Conservation (phyloP, 2,888 invertebrate species). For the Drosophila pullipes region DNA sequence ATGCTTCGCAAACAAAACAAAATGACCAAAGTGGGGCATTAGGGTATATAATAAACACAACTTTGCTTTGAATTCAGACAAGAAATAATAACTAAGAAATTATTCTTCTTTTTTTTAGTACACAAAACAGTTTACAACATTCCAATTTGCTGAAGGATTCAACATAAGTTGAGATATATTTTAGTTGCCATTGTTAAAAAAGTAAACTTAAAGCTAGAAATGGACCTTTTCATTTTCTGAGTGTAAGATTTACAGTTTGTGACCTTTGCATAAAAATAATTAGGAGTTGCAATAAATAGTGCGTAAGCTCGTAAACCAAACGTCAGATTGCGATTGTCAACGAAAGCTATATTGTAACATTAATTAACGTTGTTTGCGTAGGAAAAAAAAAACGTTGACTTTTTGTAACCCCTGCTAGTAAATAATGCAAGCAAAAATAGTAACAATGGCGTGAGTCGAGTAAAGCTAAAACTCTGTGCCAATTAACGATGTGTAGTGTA, state of each 20-base stretch:
- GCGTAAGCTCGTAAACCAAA: slow-evolving; percentile 23
- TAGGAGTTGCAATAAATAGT: slow-evolving; percentile 15
- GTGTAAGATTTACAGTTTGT: background rate
- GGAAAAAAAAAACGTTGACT: background rate
- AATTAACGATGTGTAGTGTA: slow-evolving; percentile 19
- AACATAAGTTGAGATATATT: background rate
- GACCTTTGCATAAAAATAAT: slow-evolving; percentile 6
- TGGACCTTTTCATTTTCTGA: background rate
- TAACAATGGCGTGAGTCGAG: slow-evolving; percentile 17
- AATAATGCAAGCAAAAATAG: slow-evolving; percentile 12
- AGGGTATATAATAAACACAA: background rate
- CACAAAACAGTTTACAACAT: background rate
- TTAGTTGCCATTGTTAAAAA: background rate
- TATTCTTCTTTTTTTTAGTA: background rate
- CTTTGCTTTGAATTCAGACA: background rate
- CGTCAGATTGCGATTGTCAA: slow-evolving; percentile 31
- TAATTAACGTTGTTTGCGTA: slow-evolving; percentile 36
- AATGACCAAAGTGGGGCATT: slow-evolving; percentile 10
- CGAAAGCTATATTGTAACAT: slow-evolving; percentile 1
- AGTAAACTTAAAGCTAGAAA: background rate
- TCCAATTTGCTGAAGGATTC: background rate
- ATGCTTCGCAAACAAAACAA: background rate
- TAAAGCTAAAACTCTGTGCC: slow-evolving; percentile 10
- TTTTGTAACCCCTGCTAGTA: background rate
- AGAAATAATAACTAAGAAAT: background rate